Evolutionary conservation across 2,888 invertebrate genomes (phyloP).

Genomic region (Plutella xylostella): DNA sequence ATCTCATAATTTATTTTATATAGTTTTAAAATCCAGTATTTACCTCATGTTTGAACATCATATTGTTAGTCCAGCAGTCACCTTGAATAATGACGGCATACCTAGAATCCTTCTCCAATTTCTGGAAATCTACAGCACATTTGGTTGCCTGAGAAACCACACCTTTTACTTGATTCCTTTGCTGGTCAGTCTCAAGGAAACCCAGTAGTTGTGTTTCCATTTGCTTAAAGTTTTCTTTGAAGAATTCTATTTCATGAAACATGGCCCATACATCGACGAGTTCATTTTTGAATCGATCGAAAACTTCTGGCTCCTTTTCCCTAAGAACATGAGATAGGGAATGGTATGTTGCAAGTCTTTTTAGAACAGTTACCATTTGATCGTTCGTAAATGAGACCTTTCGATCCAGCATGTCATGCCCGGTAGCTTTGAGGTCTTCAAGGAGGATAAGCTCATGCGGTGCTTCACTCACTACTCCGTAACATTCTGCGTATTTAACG

Average conservation of each 20-base stretch:
- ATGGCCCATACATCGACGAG: neutral
- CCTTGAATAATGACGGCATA: conserved; percentile 2
- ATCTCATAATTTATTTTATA: no score
- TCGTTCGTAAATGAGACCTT: neutral
- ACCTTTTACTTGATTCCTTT: neutral
- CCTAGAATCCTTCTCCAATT: neutral
- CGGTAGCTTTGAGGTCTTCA: conserved; percentile 1
- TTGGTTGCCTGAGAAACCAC: neutral
- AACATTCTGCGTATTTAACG: neutral
- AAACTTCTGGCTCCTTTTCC: neutral
- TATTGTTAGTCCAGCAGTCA: conserved; percentile 8
- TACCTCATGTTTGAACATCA: conserved; percentile 4
- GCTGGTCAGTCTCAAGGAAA: neutral
- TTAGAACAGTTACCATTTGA: neutral
- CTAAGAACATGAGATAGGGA: neutral
- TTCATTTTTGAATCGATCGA: neutral
- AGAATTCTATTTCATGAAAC: neutral
- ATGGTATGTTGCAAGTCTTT: neutral
- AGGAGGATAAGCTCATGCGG: neutral
- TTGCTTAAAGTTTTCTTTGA: neutral
- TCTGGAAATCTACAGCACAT: neutral
- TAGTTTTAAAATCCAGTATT: no score
- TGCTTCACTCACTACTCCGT: neutral
- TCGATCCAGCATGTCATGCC: neutral
- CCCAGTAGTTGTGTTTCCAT: neutral